Percentiles rank a stretch among this genome's conserved stretches.
phyloP scores from a whole-genome alignment of 2,113 vertebrate species.

The Grus americana region DNA sequence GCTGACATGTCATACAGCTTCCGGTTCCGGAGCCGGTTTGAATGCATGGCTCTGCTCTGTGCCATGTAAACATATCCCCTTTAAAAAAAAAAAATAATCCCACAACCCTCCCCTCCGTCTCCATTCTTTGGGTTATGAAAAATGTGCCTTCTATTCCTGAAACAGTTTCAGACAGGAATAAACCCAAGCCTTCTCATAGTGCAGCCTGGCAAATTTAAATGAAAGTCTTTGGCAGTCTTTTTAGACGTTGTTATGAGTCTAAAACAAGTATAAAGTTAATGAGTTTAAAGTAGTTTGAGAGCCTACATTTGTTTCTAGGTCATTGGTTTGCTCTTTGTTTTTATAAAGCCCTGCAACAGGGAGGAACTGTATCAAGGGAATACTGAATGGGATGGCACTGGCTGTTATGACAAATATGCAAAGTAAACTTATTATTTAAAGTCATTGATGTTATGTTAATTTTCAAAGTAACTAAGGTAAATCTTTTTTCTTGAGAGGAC shows the following conservation, averaged over 20 bases:
- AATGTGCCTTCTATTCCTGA: background rate
- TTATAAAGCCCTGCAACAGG: background rate
- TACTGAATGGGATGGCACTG: background rate
- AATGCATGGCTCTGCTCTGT: constrained; percentile 18
- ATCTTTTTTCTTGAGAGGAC: background rate
- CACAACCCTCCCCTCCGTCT: background rate
- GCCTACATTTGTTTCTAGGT: constrained; percentile 19
- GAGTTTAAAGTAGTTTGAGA: constrained; percentile 23
- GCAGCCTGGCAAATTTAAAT: background rate
- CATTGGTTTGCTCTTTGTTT: constrained; percentile 40
- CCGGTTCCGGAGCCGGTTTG: constrained; percentile 37
- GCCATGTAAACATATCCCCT: constrained; percentile 38
- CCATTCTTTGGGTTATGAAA: background rate
- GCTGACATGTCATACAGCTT: constrained; percentile 53
- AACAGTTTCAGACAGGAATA: background rate
- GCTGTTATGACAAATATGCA: background rate
- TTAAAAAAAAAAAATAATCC: background rate
- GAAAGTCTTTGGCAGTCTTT: background rate
- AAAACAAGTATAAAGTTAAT: background rate
- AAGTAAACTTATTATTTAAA: background rate
- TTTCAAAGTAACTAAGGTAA: background rate
- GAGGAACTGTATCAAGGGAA: background rate
- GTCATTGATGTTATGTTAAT: background rate
- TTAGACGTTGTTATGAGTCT: background rate
- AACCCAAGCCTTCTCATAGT: background rate